Evolutionary conservation across 2,888 invertebrate species (phyloP), one percentile per base, ranked within the genome.

Genomic region (Lasioglossum leucozonium): DNA sequence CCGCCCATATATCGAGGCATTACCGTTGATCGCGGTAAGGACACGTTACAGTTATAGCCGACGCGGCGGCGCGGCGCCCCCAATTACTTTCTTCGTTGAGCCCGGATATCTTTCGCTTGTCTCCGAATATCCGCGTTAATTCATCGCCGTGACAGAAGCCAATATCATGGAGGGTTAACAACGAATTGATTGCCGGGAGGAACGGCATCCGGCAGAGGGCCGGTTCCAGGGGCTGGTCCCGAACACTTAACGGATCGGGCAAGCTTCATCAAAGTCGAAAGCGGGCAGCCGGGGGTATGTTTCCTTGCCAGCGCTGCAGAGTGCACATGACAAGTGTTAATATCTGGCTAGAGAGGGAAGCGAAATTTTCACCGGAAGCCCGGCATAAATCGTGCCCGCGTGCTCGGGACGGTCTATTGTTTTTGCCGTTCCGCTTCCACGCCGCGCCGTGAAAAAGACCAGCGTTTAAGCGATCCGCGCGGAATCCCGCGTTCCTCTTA

Each of bases 281-380:
- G 37, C 86, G 81, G 67, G 47, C 69, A 55, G 67, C 58, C 30
- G 30, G 42, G 62, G 55, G 55, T 83, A 72, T 80, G 86, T 79
- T 86, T 78, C 81, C 86, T 86, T 79, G 86, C 72, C 86, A 79
- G 69, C 47, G 77, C 69, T 40, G 86, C 77, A n/a, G 83, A 83
- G 83, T 87, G 87, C 87, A 44, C 75, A 72, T 87, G 87, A 87
- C 87, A 87, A 83, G 87, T 87, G 87, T 87, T 87, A 87, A 87
- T 87, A 87, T 82, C 87, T 72, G 55, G 87, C 74, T 77, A 79
- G 71, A 42, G 71, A 40, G 42, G 37, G 71, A 71, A 42, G 40
- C 73, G 79, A 82, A 87, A 84, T 87, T 87, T 87, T 84, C 84
- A 65, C 40, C 75, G 84, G 72, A 79, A 77, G 30, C 84, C 58